Evolutionary conservation across 2,797 vertebrate species (phyloP).

Genomic region (Smutsia gigantea): DNA sequence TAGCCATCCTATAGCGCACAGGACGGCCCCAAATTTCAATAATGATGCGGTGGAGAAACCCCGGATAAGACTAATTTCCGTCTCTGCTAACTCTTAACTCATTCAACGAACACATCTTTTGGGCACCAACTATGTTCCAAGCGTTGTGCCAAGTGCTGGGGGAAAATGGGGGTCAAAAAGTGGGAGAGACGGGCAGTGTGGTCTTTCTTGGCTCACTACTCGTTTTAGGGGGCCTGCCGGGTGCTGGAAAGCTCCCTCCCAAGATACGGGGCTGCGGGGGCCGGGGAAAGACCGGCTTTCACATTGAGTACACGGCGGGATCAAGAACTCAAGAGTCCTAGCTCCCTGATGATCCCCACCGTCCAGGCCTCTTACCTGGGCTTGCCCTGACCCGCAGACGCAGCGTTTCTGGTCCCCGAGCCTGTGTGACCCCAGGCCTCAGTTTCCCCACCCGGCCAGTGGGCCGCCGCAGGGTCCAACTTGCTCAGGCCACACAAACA

Average conservation of each 20-base stretch:
- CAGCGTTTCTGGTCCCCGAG: neutral
- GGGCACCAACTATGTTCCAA: neutral
- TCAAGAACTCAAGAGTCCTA: neutral
- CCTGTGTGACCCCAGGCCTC: neutral
- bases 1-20: neutral
- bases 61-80: neutral
- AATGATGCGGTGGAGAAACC: neutral
- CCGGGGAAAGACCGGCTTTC: neutral
- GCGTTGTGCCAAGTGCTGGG: neutral
- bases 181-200: neutral
- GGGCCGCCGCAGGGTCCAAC: neutral
- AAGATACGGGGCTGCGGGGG: neutral
- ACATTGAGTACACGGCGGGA: neutral
- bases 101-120: neutral
- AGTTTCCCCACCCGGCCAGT: constrained; percentile 30
- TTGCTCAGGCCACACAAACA: neutral
- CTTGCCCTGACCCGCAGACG: neutral
- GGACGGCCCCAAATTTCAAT: neutral
- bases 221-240: neutral
- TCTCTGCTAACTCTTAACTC: neutral
- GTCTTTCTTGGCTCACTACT: neutral
- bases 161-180: neutral
- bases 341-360: neutral
- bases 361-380: neutral
- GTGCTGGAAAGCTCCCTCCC: neutral